Conservation (phyloP, 2,888 invertebrate species). For the Eledona agricola region DNA sequence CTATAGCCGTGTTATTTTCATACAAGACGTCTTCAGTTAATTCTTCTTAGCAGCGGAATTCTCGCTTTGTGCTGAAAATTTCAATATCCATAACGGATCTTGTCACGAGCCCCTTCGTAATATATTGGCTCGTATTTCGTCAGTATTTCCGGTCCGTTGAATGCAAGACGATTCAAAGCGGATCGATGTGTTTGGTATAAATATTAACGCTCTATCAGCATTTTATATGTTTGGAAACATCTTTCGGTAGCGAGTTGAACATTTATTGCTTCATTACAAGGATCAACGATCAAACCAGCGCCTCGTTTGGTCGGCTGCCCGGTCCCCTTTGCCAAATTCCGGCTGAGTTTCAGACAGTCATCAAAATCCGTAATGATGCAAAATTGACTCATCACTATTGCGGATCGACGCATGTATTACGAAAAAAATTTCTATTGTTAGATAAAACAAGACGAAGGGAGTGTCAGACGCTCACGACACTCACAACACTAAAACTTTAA, state of each 20-base stretch:
- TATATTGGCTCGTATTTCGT: slow-evolving; percentile 40
- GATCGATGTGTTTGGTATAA: slow-evolving; percentile 57
- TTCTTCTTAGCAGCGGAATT: too few species aligned
- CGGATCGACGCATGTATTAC: too few species aligned
- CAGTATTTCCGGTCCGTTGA: slow-evolving; percentile 44
- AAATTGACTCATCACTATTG: slow-evolving; percentile 54
- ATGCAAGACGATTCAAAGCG: slow-evolving; percentile 44
- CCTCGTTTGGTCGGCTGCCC: slow-evolving; percentile 43
- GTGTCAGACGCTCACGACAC: too few species aligned
- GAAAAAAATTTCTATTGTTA: too few species aligned
- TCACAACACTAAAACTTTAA: slow-evolving; percentile 44
- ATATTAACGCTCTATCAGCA: slow-evolving; percentile 60
- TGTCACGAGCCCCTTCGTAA: slow-evolving; percentile 18
- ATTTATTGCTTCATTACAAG: slow-evolving; percentile 49
- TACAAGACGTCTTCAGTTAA: too few species aligned
- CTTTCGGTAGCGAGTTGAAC: slow-evolving; percentile 54
- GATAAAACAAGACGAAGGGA: too few species aligned
- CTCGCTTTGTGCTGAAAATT: slow-evolving; percentile 16
- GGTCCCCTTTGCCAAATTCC: slow-evolving; percentile 45
- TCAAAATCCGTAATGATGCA: slow-evolving; percentile 55
- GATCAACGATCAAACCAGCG: slow-evolving; percentile 44
- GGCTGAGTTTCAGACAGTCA: slow-evolving; percentile 51
- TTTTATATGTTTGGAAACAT: slow-evolving; percentile 59
- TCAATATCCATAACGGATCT: slow-evolving; percentile 35
- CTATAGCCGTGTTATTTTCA: too few species aligned